A percentile compares a stretch with the other conserved stretches of the same genome.
Conservation (phyloP, 2,797 vertebrate genomes). For the Sylvia borin region DNA sequence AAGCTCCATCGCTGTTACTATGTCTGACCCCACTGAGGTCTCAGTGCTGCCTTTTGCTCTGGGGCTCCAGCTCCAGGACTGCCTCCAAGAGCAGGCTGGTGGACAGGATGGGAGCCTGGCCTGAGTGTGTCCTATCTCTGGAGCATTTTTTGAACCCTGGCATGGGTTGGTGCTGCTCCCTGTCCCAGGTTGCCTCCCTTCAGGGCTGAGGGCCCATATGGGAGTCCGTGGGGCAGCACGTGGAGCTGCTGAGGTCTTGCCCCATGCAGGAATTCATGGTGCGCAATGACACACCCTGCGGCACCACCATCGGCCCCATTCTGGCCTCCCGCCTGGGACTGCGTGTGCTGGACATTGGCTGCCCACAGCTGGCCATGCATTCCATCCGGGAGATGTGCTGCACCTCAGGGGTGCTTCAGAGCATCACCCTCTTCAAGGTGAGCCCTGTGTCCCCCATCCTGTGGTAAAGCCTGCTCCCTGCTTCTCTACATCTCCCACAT, state of each 20-base stretch:
- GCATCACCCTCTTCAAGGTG: conserved; percentile 92
- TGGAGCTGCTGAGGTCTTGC: neutral
- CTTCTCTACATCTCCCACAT: fast-evolving
- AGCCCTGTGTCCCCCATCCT: neutral
- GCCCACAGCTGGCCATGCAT: conserved; percentile 95
- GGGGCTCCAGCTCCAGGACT: fast-evolving
- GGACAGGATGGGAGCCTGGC: neutral
- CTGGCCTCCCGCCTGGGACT: conserved; percentile 90
- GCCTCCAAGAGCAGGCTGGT: neutral
- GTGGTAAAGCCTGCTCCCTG: fast-evolving
- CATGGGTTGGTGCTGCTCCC: fast-evolving
- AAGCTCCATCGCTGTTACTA: neutral
- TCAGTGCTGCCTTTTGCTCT: neutral
- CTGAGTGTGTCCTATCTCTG: neutral
- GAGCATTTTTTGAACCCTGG: neutral
- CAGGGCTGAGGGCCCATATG: neutral
- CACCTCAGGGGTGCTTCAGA: conserved; percentile 91
- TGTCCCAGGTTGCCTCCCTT: neutral
- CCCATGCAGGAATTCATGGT: conserved; percentile 90
- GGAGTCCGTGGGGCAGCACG: fast-evolving
- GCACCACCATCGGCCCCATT: conserved; percentile 94
- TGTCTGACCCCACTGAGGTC: fast-evolving
- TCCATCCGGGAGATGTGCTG: conserved; percentile 98
- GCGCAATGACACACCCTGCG: conserved; percentile 91
- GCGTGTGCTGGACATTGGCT: conserved; percentile 90